These are phyloP conservation scores for Liasis olivaceus DNA, from an alignment of 2,797 vertebrate genomes.

Conservation along the genomic window DNA sequence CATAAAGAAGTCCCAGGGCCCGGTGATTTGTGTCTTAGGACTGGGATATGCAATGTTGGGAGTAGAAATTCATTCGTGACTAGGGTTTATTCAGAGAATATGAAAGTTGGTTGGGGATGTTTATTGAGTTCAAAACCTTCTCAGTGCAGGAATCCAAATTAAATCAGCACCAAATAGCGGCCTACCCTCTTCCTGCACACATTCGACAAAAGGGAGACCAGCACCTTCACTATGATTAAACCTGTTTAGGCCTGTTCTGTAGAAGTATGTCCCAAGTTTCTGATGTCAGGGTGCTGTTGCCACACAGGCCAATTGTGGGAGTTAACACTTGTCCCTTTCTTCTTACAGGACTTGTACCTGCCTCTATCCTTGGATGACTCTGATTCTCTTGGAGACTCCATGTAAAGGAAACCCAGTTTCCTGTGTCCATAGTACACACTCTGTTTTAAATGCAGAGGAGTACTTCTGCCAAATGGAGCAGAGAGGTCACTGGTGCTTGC, in stretches of 20 bases:
- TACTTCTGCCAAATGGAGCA: slow-evolving; percentile 71
- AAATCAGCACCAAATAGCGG: too few species aligned
- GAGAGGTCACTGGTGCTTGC: slow-evolving; percentile 77
- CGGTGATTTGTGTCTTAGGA: too few species aligned
- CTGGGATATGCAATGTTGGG: too few species aligned
- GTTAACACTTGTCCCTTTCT: slow-evolving; percentile 72
- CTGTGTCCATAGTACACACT: slow-evolving; percentile 52
- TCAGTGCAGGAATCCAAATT: too few species aligned
- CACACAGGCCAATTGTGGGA: slow-evolving; percentile 26
- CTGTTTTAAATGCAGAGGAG: slow-evolving; percentile 63
- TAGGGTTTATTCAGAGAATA: too few species aligned
- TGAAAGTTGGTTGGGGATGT: too few species aligned
- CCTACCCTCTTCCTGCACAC: too few species aligned
- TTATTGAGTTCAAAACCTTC: too few species aligned
- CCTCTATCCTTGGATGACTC: slow-evolving; percentile 98
- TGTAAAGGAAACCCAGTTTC: slow-evolving; percentile 77
- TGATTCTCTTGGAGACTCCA: slow-evolving; percentile 94
- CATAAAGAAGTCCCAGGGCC: too few species aligned
- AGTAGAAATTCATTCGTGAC: too few species aligned
- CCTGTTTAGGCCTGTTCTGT: not conserved
- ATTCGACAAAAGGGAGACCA: too few species aligned
- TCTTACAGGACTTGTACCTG: slow-evolving; percentile 92
- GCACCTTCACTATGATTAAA: not conserved
- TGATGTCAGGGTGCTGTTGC: not conserved
- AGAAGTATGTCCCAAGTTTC: too few species aligned